Evolutionary conservation across 2,113 vertebrate species (phyloP).

Genomic region (Thinocorus orbignyianus): DNA sequence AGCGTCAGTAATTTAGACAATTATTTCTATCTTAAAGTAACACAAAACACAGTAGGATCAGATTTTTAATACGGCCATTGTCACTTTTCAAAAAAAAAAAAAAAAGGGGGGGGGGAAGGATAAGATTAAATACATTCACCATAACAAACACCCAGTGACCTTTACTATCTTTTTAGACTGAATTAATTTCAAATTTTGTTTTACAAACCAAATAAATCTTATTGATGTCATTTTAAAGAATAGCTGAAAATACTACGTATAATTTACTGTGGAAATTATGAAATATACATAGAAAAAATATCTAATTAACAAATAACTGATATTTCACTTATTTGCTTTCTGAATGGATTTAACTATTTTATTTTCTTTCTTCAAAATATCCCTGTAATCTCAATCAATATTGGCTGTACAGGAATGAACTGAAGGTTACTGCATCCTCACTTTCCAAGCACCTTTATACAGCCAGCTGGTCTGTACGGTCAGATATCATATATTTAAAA

Average conservation of each 20-base stretch:
- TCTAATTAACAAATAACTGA: background rate
- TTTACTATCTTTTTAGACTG: background rate
- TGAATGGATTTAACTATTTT: background rate
- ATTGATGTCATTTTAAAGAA: background rate
- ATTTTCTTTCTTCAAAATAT: background rate
- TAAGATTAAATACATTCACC: background rate
- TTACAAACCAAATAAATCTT: background rate
- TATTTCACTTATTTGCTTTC: background rate
- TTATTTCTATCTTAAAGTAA: background rate
- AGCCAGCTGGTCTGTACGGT: background rate
- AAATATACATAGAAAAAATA: background rate
- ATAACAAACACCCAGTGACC: background rate
- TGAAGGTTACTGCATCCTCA: background rate
- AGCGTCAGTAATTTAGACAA: background rate
- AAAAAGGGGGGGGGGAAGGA: background rate
- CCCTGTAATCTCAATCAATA: background rate
- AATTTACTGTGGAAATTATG: background rate
- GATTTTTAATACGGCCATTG: background rate
- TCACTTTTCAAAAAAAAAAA: background rate
- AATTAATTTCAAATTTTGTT: background rate
- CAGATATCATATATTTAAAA: background rate
- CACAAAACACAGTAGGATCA: background rate
- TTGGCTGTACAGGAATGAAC: background rate
- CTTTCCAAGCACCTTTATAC: background rate
- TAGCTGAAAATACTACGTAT: background rate